A percentile compares a stretch with the other conserved stretches of the same genome.
These are phyloP conservation scores for Pangasius djambal DNA, from an alignment of 2,797 vertebrate species.

Conservation along the genomic window DNA sequence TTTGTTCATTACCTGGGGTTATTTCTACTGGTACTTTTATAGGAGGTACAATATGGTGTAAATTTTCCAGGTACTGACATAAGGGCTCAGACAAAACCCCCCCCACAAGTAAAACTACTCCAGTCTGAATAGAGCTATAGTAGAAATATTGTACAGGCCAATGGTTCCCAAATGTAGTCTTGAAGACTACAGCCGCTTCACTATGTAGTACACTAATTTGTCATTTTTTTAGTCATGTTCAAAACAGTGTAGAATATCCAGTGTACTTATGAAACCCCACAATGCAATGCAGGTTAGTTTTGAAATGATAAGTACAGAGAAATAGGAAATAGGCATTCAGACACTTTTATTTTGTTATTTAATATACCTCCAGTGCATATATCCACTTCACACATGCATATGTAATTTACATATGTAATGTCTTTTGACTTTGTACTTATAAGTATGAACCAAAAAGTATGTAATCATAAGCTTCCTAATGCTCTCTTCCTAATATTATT, in stretches of 20 bases:
- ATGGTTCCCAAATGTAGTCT: not conserved
- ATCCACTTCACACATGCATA: not conserved
- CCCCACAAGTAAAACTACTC: not conserved
- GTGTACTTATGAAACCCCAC: not conserved
- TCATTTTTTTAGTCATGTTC: not conserved
- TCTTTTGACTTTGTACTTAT: not conserved
- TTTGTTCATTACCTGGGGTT: not conserved
- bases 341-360: not conserved
- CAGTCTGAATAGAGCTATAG: not conserved
- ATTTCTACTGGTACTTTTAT: not conserved
- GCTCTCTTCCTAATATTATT: not conserved
- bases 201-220: not conserved
- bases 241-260: not conserved
- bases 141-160: slow-evolving; percentile 2
- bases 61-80: not conserved
- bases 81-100: not conserved
- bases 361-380: not conserved
- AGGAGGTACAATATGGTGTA: not conserved
- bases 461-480: not conserved
- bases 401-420: not conserved
- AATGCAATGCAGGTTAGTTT: not conserved
- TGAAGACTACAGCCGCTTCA: not conserved
- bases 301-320: not conserved
- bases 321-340: not conserved
- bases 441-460: not conserved